Percentiles rank a stretch among this genome's conserved stretches.
These are phyloP conservation scores for Oreocharis arfaki DNA, from an alignment of 2,113 vertebrate species.

Conservation along the genomic window DNA sequence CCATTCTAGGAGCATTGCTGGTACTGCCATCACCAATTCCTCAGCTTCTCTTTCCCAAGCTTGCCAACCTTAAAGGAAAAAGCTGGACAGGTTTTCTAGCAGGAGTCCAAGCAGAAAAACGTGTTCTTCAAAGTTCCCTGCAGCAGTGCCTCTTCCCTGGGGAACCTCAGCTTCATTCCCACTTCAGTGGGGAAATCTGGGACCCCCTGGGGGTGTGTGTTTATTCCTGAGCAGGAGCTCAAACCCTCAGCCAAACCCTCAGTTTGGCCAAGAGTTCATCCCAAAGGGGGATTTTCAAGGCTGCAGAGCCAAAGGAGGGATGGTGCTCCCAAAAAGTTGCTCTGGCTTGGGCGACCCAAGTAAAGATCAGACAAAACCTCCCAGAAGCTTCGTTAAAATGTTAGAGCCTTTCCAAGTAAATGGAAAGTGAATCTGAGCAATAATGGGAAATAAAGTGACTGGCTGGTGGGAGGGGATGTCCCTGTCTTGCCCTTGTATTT, in stretches of 20 bases:
- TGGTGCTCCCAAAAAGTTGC: background rate
- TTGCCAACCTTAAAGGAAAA: background rate
- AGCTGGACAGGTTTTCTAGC: background rate
- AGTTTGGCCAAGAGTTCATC: rapidly evolving
- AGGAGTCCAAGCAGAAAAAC: background rate
- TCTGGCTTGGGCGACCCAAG: background rate
- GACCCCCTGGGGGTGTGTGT: rapidly evolving
- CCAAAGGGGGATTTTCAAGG: background rate
- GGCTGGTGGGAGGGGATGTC: background rate
- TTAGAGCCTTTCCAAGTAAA: rapidly evolving
- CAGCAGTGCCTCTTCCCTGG: background rate
- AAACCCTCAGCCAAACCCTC: background rate
- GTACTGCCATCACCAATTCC: background rate
- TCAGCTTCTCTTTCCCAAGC: background rate
- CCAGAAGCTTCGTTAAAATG: background rate
- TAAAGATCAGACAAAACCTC: background rate
- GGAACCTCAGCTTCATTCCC: background rate
- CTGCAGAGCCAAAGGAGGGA: background rate
- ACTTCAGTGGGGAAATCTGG: background rate
- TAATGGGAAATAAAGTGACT: rapidly evolving
- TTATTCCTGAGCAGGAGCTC: background rate
- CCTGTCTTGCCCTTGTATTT: background rate
- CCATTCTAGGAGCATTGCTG: background rate
- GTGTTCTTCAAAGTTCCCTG: background rate
- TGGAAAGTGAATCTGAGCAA: background rate